Evolutionary conservation across 2,797 vertebrate species (phyloP).

Genomic region (Chaunax sp.): DNA sequence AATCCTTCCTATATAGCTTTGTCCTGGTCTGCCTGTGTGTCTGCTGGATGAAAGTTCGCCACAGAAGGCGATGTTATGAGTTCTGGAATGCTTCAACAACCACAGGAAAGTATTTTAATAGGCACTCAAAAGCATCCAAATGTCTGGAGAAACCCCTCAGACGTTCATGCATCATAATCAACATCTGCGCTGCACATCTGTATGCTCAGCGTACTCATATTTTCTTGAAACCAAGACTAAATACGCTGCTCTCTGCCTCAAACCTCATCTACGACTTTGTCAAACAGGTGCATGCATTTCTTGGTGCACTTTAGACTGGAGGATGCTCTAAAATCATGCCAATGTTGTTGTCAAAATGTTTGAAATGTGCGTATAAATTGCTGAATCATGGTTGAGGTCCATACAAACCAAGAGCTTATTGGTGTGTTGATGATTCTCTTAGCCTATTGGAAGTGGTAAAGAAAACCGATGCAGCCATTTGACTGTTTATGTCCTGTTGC

Average conservation of each 20-base stretch:
- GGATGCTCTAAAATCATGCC: not conserved
- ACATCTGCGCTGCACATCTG: not conserved
- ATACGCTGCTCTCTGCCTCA: too few species aligned
- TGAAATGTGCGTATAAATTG: too few species aligned
- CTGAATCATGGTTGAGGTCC: too few species aligned
- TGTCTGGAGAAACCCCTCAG: not conserved
- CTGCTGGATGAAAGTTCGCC: slow-evolving; percentile 21
- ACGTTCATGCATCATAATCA: slow-evolving; percentile 7
- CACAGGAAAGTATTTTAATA: slow-evolving; percentile 25
- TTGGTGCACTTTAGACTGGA: not conserved
- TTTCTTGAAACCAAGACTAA: not conserved
- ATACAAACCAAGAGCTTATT: too few species aligned
- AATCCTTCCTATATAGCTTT: slow-evolving; percentile 5
- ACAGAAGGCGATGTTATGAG: slow-evolving; percentile 18
- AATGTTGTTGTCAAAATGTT: not conserved
- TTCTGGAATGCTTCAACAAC: slow-evolving; percentile 20
- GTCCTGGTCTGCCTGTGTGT: slow-evolving; percentile 6
- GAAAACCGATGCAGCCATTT: too few species aligned
- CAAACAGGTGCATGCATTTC: not conserved
- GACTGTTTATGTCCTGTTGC: too few species aligned
- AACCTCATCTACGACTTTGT: not conserved
- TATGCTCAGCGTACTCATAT: not conserved
- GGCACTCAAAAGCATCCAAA: not conserved
- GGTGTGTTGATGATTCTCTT: too few species aligned
- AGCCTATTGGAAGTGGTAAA: too few species aligned